Conservation (phyloP, 2,797 vertebrate species). For the Siniperca obscura region DNA sequence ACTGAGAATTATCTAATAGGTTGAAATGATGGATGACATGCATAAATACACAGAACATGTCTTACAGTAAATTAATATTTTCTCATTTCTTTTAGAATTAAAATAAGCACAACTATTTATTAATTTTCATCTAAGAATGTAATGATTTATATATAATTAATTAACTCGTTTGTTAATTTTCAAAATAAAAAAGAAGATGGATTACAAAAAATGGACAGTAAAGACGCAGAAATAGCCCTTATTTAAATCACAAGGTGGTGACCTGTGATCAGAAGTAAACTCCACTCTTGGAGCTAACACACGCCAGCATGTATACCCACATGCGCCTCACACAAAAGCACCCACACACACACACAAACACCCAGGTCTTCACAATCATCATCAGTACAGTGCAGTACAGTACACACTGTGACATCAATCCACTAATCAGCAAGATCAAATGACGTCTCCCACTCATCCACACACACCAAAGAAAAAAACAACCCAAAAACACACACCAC, state of each 20-base stretch:
- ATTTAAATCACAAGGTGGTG: constrained; percentile 76
- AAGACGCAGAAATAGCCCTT: constrained; percentile 81
- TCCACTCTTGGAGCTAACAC: constrained; percentile 78
- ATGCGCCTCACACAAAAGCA: constrained; percentile 29
- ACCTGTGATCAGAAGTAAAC: constrained; percentile 82
- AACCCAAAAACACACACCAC: not conserved
- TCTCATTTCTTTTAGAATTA: constrained; percentile 40
- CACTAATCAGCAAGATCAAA: constrained; percentile 50
- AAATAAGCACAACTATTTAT: constrained; percentile 34
- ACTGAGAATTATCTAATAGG: constrained; percentile 47
- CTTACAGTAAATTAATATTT: constrained; percentile 52
- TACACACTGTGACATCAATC: constrained; percentile 40
- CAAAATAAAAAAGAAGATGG: constrained; percentile 3
- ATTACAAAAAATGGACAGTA: constrained; percentile 11
- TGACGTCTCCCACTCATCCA: constrained; percentile 37
- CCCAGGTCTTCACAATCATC: constrained; percentile 10
- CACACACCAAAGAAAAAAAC: constrained; percentile 13
- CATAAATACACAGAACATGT: constrained; percentile 51
- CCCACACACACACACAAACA: constrained; percentile 16
- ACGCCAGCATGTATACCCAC: constrained; percentile 41
- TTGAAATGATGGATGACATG: constrained; percentile 64
- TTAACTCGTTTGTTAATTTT: not conserved
- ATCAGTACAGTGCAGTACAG: constrained; percentile 25
- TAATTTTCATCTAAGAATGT: constrained; percentile 20
- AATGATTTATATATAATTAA: constrained; percentile 2